A percentile compares a stretch with the other conserved stretches of the same genome.
These are phyloP conservation scores for Chironomus tepperi DNA, from an alignment of 1,140 invertebrate species.

Conservation along the genomic window DNA sequence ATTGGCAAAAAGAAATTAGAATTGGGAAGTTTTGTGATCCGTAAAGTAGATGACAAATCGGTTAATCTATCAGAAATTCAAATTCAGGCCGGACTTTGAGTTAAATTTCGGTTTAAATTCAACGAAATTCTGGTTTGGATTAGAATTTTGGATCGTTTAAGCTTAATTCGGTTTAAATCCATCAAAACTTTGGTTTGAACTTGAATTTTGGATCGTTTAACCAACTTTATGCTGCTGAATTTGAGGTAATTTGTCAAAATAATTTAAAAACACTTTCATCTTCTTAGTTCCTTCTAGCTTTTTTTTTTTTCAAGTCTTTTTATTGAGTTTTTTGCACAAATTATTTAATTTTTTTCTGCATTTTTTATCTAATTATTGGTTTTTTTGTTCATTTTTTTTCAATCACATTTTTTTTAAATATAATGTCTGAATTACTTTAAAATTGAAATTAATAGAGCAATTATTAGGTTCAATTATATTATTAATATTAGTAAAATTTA, in stretches of 20 bases:
- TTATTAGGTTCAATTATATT: constrained; percentile 26
- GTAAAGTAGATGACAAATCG: too few species aligned
- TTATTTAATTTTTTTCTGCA: constrained; percentile 22
- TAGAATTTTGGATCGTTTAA: too few species aligned
- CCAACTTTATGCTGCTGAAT: too few species aligned
- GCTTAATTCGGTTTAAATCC: too few species aligned
- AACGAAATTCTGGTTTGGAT: too few species aligned
- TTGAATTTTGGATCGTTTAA: too few species aligned
- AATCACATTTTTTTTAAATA: constrained; percentile 28
- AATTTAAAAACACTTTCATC: neutral
- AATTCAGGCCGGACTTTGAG: too few species aligned
- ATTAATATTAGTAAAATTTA: constrained; percentile 26
- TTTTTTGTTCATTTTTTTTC: constrained; percentile 29
- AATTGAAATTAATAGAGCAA: constrained; percentile 24
- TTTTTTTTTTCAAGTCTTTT: constrained; percentile 25
- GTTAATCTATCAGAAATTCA: too few species aligned
- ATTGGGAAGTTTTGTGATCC: too few species aligned
- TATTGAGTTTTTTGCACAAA: constrained; percentile 24
- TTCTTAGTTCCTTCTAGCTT: constrained; percentile 23
- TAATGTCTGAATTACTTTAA: neutral
- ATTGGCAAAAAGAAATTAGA: neutral
- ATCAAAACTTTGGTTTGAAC: too few species aligned
- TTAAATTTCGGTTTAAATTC: too few species aligned
- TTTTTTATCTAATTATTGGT: constrained; percentile 17
- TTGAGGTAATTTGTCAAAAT: too few species aligned